Evolutionary conservation across 2,797 vertebrate genomes (phyloP).

Genomic region (Syngnathus acus): DNA sequence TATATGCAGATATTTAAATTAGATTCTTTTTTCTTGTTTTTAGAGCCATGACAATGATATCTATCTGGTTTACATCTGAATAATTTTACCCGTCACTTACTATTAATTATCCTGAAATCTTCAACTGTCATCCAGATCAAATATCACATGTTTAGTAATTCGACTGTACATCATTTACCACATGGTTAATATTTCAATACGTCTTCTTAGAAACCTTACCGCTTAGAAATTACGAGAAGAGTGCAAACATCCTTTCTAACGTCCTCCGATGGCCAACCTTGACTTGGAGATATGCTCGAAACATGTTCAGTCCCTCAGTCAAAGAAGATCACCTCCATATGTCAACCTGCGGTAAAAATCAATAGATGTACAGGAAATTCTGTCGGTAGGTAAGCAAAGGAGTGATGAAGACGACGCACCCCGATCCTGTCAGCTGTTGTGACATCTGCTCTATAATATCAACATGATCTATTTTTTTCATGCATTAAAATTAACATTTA

Average conservation of each 20-base stretch:
- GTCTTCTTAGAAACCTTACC: not conserved
- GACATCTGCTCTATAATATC: not conserved
- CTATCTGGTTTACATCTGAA: no score
- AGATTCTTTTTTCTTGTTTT: no score
- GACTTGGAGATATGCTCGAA: conserved; percentile 26
- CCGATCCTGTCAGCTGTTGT: not conserved
- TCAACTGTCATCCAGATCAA: not conserved
- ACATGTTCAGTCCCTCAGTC: conserved; percentile 16
- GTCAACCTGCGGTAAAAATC: conserved; percentile 27
- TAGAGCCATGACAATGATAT: no score
- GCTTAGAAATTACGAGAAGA: not conserved
- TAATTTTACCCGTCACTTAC: no score
- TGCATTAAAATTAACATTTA: not conserved
- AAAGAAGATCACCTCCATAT: conserved; percentile 17
- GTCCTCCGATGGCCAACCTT: conserved; percentile 28
- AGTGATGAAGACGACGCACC: not conserved
- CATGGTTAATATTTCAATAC: not conserved
- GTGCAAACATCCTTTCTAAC: conserved; percentile 29
- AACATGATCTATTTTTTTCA: not conserved
- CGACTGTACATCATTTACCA: not conserved
- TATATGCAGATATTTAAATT: no score
- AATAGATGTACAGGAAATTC: conserved; percentile 15
- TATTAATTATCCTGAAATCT: not conserved
- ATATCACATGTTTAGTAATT: not conserved
- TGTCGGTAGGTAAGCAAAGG: conserved; percentile 16